Evolutionary conservation across 1,140 invertebrate species (phyloP), one percentile per base, ranked within the genome.

Genomic region (Bombus waltoni): DNA sequence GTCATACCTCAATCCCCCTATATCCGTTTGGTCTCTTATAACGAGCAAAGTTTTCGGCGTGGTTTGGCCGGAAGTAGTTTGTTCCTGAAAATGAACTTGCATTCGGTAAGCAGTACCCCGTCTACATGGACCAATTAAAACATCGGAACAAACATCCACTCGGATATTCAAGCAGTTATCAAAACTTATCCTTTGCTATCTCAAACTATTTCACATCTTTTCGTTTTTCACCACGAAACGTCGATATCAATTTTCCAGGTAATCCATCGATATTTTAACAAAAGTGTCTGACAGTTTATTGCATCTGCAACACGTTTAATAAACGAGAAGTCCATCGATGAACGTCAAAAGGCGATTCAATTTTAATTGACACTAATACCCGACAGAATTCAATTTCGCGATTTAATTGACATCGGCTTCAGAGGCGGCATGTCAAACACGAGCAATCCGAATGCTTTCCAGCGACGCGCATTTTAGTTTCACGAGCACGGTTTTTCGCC

Each of bases 281-380:
- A 32, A 44, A 18, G 25, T 42, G 15, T 1, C 15, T 3, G 57
- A 62, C 47, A 62, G n/a, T 25, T 65, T 28, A 57, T 47, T n/a
- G 40, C 53, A 35, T 6, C 1, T 11, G 13, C 38, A 65, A 35
- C 13, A n/a, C 40, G 38, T 66, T 78, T 44, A 44, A 78, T 44
- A 32, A 62, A 44, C 57, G 57, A 40, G 65, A n/a, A 62, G 18
- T 71, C 40, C 66, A 40, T 70, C 22, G 42, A 32, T 4, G 68
- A 44, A 11, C 65, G 83, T 65, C 57, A 80, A 80, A 62, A 80
- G 77, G 83, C 88, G 85, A 89, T 89, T 79, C 71, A 32, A 81
- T 57, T 85, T 90, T 87, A 84, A 90, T 90, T 85, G 88, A 81
- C 83, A 70, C 70, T 87, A 85, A 89, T 89, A 84, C 88, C 79